These are phyloP conservation scores for Anthonomus grandis DNA, from an alignment of 1,140 invertebrate genomes.

Conservation along the genomic window DNA sequence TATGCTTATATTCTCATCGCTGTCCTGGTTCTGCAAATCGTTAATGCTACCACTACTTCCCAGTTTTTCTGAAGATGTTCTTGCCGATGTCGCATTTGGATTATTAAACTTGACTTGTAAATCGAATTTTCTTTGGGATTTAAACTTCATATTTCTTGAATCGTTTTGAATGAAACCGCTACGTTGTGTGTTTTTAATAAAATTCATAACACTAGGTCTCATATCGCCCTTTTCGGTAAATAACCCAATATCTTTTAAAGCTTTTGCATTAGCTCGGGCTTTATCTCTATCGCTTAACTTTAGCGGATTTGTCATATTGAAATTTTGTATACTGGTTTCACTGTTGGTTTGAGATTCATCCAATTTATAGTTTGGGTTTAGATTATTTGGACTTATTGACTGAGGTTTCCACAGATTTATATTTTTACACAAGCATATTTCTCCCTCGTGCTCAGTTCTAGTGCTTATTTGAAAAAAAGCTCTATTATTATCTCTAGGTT, in stretches of 20 bases:
- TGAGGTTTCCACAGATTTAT: no score
- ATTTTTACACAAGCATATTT: no score
- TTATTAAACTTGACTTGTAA: slow-evolving; percentile 10
- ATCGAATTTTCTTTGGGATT: slow-evolving; percentile 1
- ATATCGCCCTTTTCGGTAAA: slow-evolving; percentile 29
- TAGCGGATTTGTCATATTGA: slow-evolving; percentile 20
- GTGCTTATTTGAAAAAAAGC: no score
- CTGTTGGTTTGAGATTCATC: no score
- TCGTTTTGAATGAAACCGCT: slow-evolving; percentile 1
- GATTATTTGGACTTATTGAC: no score
- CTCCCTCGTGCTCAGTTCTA: no score
- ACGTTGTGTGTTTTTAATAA: slow-evolving; percentile 23
- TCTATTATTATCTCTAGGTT: no score
- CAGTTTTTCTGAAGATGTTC: background rate
- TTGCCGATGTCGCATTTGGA: background rate
- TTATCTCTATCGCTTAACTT: slow-evolving; percentile 22
- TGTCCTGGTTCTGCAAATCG: background rate
- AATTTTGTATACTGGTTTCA: background rate
- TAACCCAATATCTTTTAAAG: slow-evolving; percentile 22
- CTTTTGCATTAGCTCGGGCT: slow-evolving; percentile 9
- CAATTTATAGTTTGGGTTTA: no score
- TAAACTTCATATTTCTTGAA: slow-evolving; percentile 18
- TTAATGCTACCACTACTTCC: background rate
- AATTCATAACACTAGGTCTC: slow-evolving; percentile 20
- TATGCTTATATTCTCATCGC: background rate